These are phyloP conservation scores for Nothura maculosa DNA, from an alignment of 2,797 vertebrate species.

Conservation along the genomic window DNA sequence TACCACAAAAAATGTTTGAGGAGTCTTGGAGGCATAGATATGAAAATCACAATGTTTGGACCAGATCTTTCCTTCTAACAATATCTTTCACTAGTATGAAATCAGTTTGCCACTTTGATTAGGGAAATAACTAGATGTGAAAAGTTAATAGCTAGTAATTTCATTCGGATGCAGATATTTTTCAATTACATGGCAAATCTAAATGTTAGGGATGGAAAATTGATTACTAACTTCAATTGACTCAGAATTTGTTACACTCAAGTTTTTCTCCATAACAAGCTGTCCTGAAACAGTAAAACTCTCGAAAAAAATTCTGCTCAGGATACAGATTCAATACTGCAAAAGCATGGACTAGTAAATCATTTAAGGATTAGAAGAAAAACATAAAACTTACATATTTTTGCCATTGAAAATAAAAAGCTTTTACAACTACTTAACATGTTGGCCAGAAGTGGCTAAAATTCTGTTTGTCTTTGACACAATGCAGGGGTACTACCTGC, in stretches of 20 bases:
- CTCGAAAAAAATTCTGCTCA: background rate
- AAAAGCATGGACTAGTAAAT: background rate
- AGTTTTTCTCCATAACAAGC: background rate
- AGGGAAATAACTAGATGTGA: background rate
- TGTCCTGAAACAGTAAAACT: background rate
- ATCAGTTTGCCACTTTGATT: background rate
- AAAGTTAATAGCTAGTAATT: background rate
- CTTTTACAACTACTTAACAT: background rate
- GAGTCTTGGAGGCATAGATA: background rate
- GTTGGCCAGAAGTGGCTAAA: background rate
- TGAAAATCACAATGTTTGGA: background rate
- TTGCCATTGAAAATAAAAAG: background rate
- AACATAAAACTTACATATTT: accelerated
- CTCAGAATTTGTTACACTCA: background rate
- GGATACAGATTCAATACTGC: background rate
- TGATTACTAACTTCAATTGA: background rate
- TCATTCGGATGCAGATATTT: background rate
- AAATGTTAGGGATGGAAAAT: background rate
- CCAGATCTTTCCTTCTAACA: background rate
- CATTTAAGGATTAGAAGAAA: background rate
- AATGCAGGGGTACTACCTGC: background rate
- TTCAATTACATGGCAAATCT: background rate
- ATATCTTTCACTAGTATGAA: background rate
- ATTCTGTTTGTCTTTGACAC: background rate
- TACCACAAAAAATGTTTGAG: background rate